Evolutionary conservation across 2,888 invertebrate species (phyloP).

Genomic region (Mesorhabditis spiculigera): DNA sequence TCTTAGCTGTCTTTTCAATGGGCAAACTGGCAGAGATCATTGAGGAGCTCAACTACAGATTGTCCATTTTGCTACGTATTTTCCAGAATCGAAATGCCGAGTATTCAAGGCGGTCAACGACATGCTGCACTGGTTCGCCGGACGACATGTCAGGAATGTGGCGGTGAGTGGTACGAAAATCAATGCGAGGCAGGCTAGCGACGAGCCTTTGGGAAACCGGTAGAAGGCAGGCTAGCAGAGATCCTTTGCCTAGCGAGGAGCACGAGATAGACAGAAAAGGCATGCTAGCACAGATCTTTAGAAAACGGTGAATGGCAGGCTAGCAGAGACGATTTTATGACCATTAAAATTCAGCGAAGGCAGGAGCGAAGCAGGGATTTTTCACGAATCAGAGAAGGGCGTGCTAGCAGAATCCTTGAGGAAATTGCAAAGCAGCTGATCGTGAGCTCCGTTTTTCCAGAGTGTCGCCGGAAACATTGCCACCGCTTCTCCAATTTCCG

Average conservation of each 20-base stretch:
- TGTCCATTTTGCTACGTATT: not conserved
- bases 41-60: no score
- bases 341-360: no score
- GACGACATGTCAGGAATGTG: slow-evolving; percentile 88
- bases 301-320: slow-evolving; percentile 4
- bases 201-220: not conserved
- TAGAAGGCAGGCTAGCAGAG: not conserved
- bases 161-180: slow-evolving; percentile 65
- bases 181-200: not conserved
- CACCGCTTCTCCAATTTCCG: slow-evolving; percentile 92
- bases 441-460: no score
- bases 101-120: slow-evolving; percentile 41
- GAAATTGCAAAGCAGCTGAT: no score
- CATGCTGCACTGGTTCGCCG: slow-evolving; percentile 91
- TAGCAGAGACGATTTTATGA: not conserved
- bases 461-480: slow-evolving; percentile 87
- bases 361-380: no score
- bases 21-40: no score
- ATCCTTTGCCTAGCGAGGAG: not conserved
- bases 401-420: no score
- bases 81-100: slow-evolving; percentile 27
- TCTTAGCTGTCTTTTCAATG: no score
- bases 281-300: not conserved
- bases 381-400: no score
- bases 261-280: no score